Evolutionary conservation across 2,113 vertebrate species (phyloP), one percentile per base, ranked within the genome.

Genomic region (Connochaetes taurinus): DNA sequence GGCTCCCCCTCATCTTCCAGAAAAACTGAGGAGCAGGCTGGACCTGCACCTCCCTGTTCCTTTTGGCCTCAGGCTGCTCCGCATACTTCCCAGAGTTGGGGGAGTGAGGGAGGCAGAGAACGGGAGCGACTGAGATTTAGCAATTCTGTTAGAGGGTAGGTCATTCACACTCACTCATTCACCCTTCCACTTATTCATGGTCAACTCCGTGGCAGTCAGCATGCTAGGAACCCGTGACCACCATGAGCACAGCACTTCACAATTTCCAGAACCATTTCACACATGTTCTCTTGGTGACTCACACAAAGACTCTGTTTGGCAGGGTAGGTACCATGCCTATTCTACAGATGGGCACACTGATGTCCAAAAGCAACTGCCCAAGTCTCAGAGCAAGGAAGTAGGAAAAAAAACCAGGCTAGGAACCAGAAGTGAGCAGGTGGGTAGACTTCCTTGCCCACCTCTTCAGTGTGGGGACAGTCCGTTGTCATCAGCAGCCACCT

Each of bases 171-270:
- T 40, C 36, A n/a, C 60, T n/a, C 71, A 84, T 14, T 21, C 52
- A 52, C 27, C 29, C 53, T n/a, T 12, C 8, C 27, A 50, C 17
- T 31, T 7, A n/a, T 23, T 53, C 25, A 21, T 0, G 14, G 83
- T 47, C 52, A 11, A 7, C n/a, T 81, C 58, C 6, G 4, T n/a
- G 76, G 57, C 90, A 33, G 64, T 33, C 5, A 31, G 45, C 45
- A 8, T 2, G 16, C 57, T 9, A 10, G 45, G 52, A 90, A 64
- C 33, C 6, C 0, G 10, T 2, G 19, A 43, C 47, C 11, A 21
- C 52, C 36, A 4, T 1, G 19, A 27, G 47, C 53, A 50, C 9
- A 19, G 55, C 7, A 3, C 31, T 11, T 7, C 8, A 0, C 8
- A 4, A 12, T 58, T 88, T 83, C 33, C 60, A 52, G 71, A 80